Evolutionary conservation across 2,888 invertebrate genomes (phyloP), one percentile per base, ranked within the genome.

Genomic region (Apotomis turbidana): DNA sequence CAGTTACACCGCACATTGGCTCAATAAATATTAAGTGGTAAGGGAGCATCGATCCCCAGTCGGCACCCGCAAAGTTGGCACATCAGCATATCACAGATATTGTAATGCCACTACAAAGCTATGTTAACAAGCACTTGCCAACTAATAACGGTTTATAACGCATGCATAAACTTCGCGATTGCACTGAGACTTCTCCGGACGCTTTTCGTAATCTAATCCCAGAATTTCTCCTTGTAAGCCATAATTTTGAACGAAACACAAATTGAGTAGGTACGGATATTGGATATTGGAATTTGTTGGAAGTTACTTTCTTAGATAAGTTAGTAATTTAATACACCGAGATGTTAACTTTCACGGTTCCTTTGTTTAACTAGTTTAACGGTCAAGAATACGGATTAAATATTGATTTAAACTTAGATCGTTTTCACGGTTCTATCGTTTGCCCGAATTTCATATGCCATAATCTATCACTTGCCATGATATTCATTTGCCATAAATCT

Each of bases 71-170:
- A 68, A 75, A 76, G 73, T 77, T 68, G 63, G 58, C 72, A 76
- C 80, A 85, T 88, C 85, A 85, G 81, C 87, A 87, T 85, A 86
- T 86, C 87, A 87, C 76, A 86, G 83, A 87, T 85, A 87, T 87
- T 87, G 84, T 89, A 88, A 90, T 85, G 84, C 70, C 80, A 81
- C 81, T 82, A 87, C 88, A 87, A 88, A 88, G 89, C 79, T 85
- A 87, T 86, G 86, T 83, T 81, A 85, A 83, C 82, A 82, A 85
- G 83, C 77, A 84, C 83, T 83, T 83, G 79, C 74, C 78, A 87
- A 89, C 89, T 90, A 89, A 89, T 89, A 87, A 83, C 78, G 80
- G 80, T 83, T 89, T 88, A 90, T 91, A 85, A 83, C 78, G 85
- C 84, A 90, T 89, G 90, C 90, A 87, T 85, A 85, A 89, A 90